Evolutionary conservation across 2,888 invertebrate species (phyloP).

Genomic region (Sisyra terminalis): DNA sequence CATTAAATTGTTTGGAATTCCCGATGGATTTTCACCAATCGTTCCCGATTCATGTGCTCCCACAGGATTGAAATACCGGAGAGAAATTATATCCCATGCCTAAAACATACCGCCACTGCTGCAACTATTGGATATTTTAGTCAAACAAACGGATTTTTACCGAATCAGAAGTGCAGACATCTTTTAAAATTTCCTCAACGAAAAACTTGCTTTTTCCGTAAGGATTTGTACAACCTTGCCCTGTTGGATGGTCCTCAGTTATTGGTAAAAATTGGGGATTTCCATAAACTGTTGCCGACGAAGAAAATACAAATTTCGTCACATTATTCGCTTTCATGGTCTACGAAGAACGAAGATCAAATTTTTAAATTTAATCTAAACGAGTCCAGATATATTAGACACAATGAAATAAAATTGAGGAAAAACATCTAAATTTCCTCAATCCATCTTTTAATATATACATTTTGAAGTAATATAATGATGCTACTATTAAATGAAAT

Average conservation of each 20-base stretch:
- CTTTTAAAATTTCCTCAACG: conserved; percentile 85
- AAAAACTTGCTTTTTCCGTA: conserved; percentile 90
- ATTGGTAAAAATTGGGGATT: conserved; percentile 69
- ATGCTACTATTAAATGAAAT: too few relatives aligned
- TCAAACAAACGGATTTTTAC: conserved; percentile 28
- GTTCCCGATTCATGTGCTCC: conserved; percentile 80
- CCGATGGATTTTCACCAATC: conserved; percentile 85
- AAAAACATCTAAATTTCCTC: too few relatives aligned
- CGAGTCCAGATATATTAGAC: too few relatives aligned
- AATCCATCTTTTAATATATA: too few relatives aligned
- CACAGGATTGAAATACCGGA: conserved; percentile 93
- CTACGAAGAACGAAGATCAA: too few relatives aligned
- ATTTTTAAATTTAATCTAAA: too few relatives aligned
- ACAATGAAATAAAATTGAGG: too few relatives aligned
- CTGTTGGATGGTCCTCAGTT: conserved; percentile 69
- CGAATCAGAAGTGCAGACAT: conserved; percentile 60
- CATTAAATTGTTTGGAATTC: conserved; percentile 88
- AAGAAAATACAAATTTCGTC: conserved; percentile 67
- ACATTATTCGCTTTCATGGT: conserved; percentile 61
- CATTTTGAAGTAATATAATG: too few relatives aligned
- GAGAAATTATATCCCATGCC: conserved; percentile 63
- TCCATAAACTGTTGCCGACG: conserved; percentile 91
- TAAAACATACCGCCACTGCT: conserved; percentile 23
- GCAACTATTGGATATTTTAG: not conserved
- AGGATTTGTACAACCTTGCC: conserved; percentile 72